These are phyloP conservation scores for Temnothorax rugatulus DNA, from an alignment of 2,888 invertebrate species.

Conservation along the genomic window DNA sequence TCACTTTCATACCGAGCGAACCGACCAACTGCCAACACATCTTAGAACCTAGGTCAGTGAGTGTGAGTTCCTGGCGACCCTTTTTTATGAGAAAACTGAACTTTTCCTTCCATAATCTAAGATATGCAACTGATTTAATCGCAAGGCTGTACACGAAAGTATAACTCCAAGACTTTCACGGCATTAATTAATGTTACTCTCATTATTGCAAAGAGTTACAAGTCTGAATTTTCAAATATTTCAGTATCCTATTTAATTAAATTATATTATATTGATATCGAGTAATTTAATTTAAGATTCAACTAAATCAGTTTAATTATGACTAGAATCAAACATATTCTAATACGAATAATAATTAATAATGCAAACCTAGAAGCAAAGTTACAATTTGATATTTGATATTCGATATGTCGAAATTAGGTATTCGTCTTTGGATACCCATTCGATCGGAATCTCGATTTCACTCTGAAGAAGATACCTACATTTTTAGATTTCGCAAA, in stretches of 20 bases:
- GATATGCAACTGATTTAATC: not conserved
- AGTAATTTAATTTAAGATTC: conserved; percentile 2
- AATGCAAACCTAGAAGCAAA: not conserved
- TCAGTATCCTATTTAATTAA: not conserved
- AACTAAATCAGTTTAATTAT: not conserved
- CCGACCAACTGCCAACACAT: conserved; percentile 27
- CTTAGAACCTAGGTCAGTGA: conserved; percentile 77
- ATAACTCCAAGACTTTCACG: not conserved
- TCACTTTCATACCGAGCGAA: conserved; percentile 74
- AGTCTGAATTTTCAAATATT: not conserved
- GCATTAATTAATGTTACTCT: conserved; percentile 10
- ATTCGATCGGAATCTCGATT: conserved; percentile 13
- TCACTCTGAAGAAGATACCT: conserved; percentile 14
- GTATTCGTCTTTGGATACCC: not conserved
- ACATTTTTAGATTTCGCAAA: conserved; percentile 3
- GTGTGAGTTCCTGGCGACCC: conserved; percentile 14
- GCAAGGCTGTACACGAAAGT: conserved; percentile 2
- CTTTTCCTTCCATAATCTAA: conserved; percentile 21
- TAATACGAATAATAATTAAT: not conserved
- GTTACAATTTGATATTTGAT: not conserved
- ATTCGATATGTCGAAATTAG: not conserved
- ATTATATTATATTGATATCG: not conserved
- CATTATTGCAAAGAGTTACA: not conserved
- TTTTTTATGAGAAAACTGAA: conserved; percentile 28
- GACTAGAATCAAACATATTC: not conserved